Evolutionary conservation across 2,113 vertebrate species (phyloP).

Genomic region (Lathamus discolor): DNA sequence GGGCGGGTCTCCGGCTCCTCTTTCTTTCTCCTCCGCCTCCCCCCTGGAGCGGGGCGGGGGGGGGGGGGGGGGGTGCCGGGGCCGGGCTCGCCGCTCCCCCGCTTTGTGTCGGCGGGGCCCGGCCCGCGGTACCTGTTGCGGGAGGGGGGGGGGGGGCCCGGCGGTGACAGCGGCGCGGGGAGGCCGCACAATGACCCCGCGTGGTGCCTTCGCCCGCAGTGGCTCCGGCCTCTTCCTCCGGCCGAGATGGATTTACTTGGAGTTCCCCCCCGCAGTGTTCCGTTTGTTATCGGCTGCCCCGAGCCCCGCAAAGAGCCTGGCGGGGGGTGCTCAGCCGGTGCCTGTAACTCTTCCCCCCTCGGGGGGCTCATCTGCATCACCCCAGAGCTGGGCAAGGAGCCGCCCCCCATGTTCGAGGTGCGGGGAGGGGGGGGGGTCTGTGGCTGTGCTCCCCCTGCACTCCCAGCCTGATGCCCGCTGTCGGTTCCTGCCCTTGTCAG

Average conservation of each 20-base stretch:
- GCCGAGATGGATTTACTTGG: background rate
- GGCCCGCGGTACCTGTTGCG: background rate
- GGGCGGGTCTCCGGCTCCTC: background rate
- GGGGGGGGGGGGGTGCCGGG: background rate
- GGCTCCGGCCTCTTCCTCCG: background rate
- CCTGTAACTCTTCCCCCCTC: background rate
- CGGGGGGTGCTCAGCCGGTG: background rate
- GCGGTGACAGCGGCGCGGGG: background rate
- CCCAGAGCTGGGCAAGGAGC: background rate
- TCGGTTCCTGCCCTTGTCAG: slow-evolving; percentile 17
- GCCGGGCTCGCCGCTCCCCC: background rate
- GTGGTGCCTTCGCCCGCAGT: background rate
- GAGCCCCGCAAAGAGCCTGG: background rate
- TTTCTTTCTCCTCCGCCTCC: background rate
- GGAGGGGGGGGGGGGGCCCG: background rate
- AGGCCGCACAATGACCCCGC: slow-evolving; percentile 26
- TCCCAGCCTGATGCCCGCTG: background rate
- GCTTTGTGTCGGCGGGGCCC: background rate
- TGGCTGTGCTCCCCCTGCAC: background rate
- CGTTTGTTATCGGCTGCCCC: background rate
- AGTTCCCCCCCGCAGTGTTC: background rate
- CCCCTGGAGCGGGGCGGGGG: background rate
- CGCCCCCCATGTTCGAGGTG: background rate
- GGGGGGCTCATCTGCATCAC: background rate
- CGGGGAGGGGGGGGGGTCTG: background rate